Conservation (phyloP, 2,113 vertebrate species). For the Xiphophorus couchianus region DNA sequence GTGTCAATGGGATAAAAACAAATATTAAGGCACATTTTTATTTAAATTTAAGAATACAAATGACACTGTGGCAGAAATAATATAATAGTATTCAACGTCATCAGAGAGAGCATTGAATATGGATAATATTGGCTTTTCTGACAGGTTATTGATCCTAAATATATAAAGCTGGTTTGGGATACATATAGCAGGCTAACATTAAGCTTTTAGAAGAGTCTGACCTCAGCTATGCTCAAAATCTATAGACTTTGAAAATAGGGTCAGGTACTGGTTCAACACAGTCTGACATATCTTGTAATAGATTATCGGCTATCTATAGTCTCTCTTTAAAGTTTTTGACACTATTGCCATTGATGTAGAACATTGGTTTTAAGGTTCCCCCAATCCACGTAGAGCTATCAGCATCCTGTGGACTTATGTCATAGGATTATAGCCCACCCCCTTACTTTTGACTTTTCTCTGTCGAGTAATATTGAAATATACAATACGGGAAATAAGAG, state of each 20-base stretch:
- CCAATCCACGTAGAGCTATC: slow-evolving; percentile 46
- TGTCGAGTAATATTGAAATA: slow-evolving; percentile 6
- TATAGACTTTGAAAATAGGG: background rate
- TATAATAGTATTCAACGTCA: no score
- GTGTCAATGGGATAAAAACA: background rate
- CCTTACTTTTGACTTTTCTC: slow-evolving; percentile 29
- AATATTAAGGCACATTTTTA: background rate
- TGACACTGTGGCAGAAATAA: background rate
- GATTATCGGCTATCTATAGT: slow-evolving; percentile 44
- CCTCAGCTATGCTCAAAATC: background rate
- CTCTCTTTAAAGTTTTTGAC: slow-evolving; percentile 42
- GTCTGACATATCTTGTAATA: slow-evolving; percentile 61
- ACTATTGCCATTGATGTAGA: slow-evolving; percentile 54
- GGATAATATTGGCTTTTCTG: background rate
- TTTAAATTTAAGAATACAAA: background rate
- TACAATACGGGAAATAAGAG: background rate
- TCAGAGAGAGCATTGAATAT: background rate
- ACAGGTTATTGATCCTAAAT: background rate
- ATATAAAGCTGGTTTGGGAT: background rate
- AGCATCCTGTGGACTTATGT: slow-evolving; percentile 20
- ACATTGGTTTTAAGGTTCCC: slow-evolving; percentile 50
- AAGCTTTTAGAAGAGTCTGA: background rate
- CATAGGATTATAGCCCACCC: slow-evolving; percentile 21
- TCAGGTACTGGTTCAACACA: slow-evolving; percentile 30
- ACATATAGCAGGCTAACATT: background rate